Evolutionary conservation across 2,888 invertebrate species (phyloP), one percentile per base, ranked within the genome.

Genomic region (Asteroscopus sphinx): DNA sequence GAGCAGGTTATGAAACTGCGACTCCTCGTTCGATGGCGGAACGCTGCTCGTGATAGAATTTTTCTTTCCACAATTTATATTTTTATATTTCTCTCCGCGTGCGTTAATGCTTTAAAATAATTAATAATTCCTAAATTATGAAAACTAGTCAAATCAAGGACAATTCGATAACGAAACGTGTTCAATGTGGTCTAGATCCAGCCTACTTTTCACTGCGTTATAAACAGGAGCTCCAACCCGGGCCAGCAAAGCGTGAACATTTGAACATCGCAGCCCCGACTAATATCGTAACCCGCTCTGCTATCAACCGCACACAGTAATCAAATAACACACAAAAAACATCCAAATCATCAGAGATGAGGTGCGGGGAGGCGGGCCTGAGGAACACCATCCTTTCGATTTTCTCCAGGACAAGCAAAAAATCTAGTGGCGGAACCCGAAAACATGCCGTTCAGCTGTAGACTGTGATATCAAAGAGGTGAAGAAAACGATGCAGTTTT

Each of bases 301-400:
- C 75, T 82, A 85, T 83, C 85, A 83, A 82, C 75, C 77, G 72
- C 78, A 65, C 76, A 77, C 81, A 65, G 74, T 85, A 88, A 89
- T 89, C 89, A 87, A 86, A 88, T 83, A 73, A 69, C 69, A 76
- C 63, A 86, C 83, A 89, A 89, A 89, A 89, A 89, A 86, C 70
- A 73, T 81, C 78, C 71, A 81, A 84, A 84, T 85, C 81, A 62
- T 56, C 48, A 33, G 33, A 52, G 67, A 61, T 67, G 66, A 76
- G 74, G 58, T 60, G 71, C 49, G 61, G 65, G 59, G 51, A 45
- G 70, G 58, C 58, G 40, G 64, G 11, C 12, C 47, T 15, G 13
- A 8, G 8, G 17, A 17, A 37, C 25, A n/a, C 71, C 40, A 49
- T 11, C 7, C 8, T 16, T 36, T n/a, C 0, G 2, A n/a, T 9